phyloP scores from a whole-genome alignment of 2,113 vertebrate species.

The Parus major region DNA sequence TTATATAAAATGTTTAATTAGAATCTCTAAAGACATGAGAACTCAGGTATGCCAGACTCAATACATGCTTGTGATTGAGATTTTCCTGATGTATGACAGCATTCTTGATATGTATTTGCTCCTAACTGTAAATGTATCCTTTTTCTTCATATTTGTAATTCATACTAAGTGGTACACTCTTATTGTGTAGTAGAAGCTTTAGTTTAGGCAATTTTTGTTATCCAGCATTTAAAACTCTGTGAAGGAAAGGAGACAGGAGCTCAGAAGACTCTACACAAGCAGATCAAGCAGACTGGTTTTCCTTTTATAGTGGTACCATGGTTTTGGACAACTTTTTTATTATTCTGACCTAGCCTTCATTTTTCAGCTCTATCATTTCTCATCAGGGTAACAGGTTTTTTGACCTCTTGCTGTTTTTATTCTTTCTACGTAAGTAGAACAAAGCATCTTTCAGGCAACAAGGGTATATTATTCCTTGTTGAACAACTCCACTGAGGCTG shows the following conservation, averaged over 20 bases:
- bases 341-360: neutral
- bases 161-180: accelerated
- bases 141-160: neutral
- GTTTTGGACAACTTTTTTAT: neutral
- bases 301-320: neutral
- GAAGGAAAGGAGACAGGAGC: neutral
- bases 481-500: neutral
- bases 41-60: neutral
- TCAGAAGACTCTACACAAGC: neutral
- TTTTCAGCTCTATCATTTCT: neutral
- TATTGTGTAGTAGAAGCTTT: neutral
- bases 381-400: neutral
- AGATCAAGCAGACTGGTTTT: neutral
- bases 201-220: neutral
- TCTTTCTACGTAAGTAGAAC: neutral
- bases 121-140: neutral
- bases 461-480: neutral
- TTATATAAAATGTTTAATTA: neutral
- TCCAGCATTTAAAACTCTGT: neutral
- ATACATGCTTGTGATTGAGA: neutral
- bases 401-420: neutral
- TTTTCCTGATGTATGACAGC: neutral
- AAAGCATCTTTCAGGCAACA: neutral
- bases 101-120: neutral
- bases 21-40: neutral